Base-by-base conservation (phyloP, 2,888 invertebrate species). In the Anthrax anthrax region DNA sequence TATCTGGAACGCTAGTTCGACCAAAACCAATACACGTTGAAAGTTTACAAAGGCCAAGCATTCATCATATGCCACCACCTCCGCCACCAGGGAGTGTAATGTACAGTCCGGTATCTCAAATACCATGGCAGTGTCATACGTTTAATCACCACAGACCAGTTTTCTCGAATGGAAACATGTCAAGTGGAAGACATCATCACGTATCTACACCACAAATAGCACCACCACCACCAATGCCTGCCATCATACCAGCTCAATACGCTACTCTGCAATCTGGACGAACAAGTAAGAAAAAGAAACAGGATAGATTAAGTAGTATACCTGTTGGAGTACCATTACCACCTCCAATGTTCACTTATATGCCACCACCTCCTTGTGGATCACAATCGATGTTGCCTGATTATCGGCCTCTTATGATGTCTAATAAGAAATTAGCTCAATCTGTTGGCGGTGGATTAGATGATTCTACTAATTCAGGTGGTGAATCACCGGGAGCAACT, bases 401-500 rank as follows among this genome's bases (percentile, higher is more conserved):
- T 55, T 69, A 72, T 9, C 65, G 75, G 2, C 74, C 77, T 1
- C 62, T 77, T 52, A 63, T 62, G 43, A 72, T 72, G 60, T 62
- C 74, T 50, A 74, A 65, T 56, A 70, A 74, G 51, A 75, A 81
- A 60, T 67, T 82, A 57, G 78, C 82, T 10, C 80, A 81, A 42
- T 81, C 81, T 52, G 74, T 76, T 60, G 80, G 77, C 53, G 81
- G 80, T 45, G 74, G 74, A 0, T 62, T 82, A 44, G 81, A 80
- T 55, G 69, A 69, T 49, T 65, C 66, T 0, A 64, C 64, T 4
- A 67, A 67, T 49, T 69, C 69, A 2, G 77, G 75, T 8, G 75
- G 72, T 16, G 70, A 69, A 44, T 76, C 77, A 47, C 71, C 75
- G 0, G 75, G 76, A 1, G 77, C 88, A 43, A 83, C 84, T 1